phyloP scores from a whole-genome alignment of 1,140 invertebrate genomes.

The Pachypeltis micranthus region DNA sequence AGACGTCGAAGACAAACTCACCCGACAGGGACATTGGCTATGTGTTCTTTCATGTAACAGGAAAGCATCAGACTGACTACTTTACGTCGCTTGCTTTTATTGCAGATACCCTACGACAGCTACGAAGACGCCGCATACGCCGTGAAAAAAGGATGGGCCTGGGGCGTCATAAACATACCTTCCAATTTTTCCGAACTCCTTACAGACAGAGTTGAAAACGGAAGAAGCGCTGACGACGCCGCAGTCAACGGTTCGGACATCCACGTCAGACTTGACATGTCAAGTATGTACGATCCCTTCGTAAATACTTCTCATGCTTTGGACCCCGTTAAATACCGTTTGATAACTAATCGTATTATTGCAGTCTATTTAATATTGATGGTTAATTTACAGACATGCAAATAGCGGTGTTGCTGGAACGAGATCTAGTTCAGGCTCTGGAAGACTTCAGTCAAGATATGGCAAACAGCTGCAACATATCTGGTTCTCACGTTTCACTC shows the following conservation, averaged over 20 bases:
- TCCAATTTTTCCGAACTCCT: conserved; percentile 76
- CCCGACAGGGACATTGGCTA: too few relatives aligned
- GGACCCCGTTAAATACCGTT: too few relatives aligned
- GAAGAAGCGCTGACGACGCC: conserved; percentile 55
- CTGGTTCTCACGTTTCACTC: conserved; percentile 17
- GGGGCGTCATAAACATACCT: conserved; percentile 76
- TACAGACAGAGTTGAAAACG: conserved; percentile 52
- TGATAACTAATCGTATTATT: too few relatives aligned
- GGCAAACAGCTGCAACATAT: conserved; percentile 23
- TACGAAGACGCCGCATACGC: conserved; percentile 53
- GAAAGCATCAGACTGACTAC: too few relatives aligned
- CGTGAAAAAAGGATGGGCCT: conserved; percentile 61
- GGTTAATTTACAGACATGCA: conserved; percentile 59
- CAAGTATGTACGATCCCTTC: conserved; percentile 57
- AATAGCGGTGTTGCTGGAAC: conserved; percentile 69
- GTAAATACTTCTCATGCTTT: too few relatives aligned
- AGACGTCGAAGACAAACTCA: too few relatives aligned
- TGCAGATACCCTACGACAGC: conserved; percentile 54
- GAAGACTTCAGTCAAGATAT: conserved; percentile 53
- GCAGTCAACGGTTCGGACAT: conserved; percentile 72
- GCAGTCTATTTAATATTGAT: too few relatives aligned
- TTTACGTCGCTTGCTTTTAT: conserved; percentile 10
- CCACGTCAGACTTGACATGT: conserved; percentile 79
- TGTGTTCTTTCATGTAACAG: too few relatives aligned
- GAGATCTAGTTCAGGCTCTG: conserved; percentile 67